Evolutionary conservation across 2,113 vertebrate genomes (phyloP), one percentile per base, ranked within the genome.

Genomic region (Mus pahari): DNA sequence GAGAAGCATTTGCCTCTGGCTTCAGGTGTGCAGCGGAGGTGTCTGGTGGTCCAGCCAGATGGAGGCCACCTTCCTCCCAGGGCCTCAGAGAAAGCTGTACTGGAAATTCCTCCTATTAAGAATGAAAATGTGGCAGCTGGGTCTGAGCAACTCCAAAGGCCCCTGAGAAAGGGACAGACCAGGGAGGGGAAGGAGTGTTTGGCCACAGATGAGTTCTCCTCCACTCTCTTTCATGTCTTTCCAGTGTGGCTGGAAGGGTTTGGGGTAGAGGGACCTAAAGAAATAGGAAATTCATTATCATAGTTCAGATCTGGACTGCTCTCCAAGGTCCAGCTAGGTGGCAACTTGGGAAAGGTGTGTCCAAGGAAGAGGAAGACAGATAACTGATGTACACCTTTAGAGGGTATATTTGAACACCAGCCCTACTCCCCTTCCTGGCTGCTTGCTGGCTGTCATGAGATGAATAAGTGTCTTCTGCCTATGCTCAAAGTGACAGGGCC

Each of bases 141-240:
- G 17, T 39, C 71, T 64, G 83, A 81, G 60, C 42, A 58, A 58
- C 26, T 60, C 58, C 7, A 4, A 82, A 73, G 31, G 31, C 31
- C 39, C 45, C 75, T 48, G 82, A 73, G 77, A 86, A 50, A 68
- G 58, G 36, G 39, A 55, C 86, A 75, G n/a, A 39, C 60, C 24
- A 0, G 36, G 74, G 55, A 81, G 39, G 16, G 42, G 36, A 50
- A 89, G 74, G n/a, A 62, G 55, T 26, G 48, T 88, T 79, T 33
- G 50, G 42, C n/a, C 55, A 83, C 36, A 68, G 89, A n/a, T 42
- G 7, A 92, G 64, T 24, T 66, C 73, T 71, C 45, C 22, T 95
- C 64, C 86, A 12, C n/a, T 78, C 74, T 62, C 74, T 81, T 94
- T 74, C 48, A 33, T 83, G 88, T 68, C 81, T 84, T 88, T 82